phyloP scores from a whole-genome alignment of 2,113 vertebrate species.

The Spilogale gracilis region DNA sequence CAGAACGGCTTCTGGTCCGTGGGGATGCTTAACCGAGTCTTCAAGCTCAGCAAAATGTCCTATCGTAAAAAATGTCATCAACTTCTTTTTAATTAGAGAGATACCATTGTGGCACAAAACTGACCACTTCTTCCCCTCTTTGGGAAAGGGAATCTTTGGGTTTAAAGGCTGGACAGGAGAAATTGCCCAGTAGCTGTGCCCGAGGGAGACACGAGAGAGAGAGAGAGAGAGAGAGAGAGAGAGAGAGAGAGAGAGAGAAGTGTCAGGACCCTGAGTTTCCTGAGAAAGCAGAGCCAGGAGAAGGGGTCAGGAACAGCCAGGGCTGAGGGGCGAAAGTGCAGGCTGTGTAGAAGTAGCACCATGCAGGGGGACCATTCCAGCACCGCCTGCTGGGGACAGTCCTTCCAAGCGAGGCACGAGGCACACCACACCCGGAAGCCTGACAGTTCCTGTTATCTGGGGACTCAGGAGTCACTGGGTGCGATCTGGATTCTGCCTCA shows the following conservation, averaged over 20 bases:
- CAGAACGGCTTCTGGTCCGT: neutral
- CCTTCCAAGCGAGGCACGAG: neutral
- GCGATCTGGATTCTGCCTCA: neutral
- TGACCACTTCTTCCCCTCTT: neutral
- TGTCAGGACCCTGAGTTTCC: neutral
- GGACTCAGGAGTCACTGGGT: neutral
- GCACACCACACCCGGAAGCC: neutral
- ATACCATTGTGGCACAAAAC: neutral
- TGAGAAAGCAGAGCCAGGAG: neutral
- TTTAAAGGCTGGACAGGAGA: neutral
- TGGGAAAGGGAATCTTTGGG: neutral
- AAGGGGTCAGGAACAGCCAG: neutral
- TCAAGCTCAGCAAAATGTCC: neutral
- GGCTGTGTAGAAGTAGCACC: neutral
- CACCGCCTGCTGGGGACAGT: neutral
- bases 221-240: neutral
- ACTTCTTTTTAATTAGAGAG: neutral
- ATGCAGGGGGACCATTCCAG: fast-evolving
- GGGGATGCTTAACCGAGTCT: neutral
- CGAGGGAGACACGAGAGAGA: neutral
- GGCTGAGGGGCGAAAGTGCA: neutral
- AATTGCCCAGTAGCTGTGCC: neutral
- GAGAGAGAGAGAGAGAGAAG: neutral
- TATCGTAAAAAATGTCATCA: neutral
- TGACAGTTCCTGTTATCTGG: neutral